Conservation (phyloP, 2,797 vertebrate genomes). For the Rhinella marina region DNA sequence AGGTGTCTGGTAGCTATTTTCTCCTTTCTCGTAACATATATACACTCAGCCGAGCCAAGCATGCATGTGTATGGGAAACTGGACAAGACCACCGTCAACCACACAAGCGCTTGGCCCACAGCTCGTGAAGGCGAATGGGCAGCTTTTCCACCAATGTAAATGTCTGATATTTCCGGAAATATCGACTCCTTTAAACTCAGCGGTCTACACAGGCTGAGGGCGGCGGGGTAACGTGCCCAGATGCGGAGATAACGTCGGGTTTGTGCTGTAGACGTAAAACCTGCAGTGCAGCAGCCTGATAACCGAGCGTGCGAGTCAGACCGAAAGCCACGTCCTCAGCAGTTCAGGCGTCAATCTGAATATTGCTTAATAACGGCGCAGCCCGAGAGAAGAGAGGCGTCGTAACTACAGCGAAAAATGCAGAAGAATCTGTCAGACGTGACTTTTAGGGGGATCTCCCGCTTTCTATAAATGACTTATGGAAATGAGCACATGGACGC, state of each 20-base stretch:
- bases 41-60: too few species aligned
- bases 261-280: neutral
- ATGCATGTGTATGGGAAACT: too few species aligned
- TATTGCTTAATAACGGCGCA: neutral
- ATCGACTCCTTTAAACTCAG: neutral
- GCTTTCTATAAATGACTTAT: neutral
- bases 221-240: neutral
- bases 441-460: neutral
- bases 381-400: neutral
- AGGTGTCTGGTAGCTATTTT: too few species aligned
- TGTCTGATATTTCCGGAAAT: neutral
- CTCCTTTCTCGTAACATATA: too few species aligned
- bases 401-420: neutral
- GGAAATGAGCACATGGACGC: neutral
- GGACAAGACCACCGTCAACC: too few species aligned
- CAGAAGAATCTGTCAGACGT: neutral
- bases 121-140: too few species aligned
- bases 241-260: neutral
- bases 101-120: too few species aligned
- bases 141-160: neutral
- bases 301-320: neutral
- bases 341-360: neutral
- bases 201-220: neutral
- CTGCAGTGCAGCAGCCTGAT: conserved; percentile 19
- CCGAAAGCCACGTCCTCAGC: conserved; percentile 12